Evolutionary conservation across 2,888 invertebrate genomes (phyloP), one percentile per base, ranked within the genome.

Genomic region (Girardia tigrina): DNA sequence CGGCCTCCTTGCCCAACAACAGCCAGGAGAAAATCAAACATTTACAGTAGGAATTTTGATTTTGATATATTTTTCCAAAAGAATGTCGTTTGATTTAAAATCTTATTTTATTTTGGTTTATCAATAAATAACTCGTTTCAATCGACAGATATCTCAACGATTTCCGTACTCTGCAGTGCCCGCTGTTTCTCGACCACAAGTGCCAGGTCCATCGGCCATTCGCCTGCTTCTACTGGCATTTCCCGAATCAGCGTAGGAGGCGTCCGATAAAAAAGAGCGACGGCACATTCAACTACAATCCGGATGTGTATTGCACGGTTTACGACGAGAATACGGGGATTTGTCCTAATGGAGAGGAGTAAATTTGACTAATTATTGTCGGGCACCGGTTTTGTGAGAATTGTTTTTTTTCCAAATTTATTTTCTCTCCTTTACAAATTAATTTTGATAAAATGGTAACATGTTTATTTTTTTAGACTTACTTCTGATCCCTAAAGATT

Each of bases 221-320:
- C 88, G 93, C 94, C 85, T 97, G 95, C 89, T 97, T 97, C 88
- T 91, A 95, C 87, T 97, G 95, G 95, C 97, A 97, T 89, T 98
- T 98, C 87, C 92, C 93, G 89, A 98, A 98, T 87, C 98, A 98
- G 86, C 78, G 83, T 75, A 88, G 95, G 83, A 89, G 98, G 85
- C 88, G 95, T 83, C 89, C 95, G 81, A 92, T 95, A 75, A 88
- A 93, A 82, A 92, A 92, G 86, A 89, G 92, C 86, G 95, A 97
- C 87, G 95, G 95, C 79, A 91, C 93, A 78, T 97, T 97, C 87
- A 97, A 95, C 87, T 98, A 98, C 87, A 94, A 92, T 86, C 94
- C 97, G 78, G 97, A 98, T 86, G 92, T 93, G 85, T 98, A 98
- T 87, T 98, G 98, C 87, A 91, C 92, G 81, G 95, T 95, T 88